A percentile compares a stretch with the other conserved stretches of the same genome.
phyloP scores from a whole-genome alignment of 2,888 invertebrate genomes.

The Calliphora vomitoria region DNA sequence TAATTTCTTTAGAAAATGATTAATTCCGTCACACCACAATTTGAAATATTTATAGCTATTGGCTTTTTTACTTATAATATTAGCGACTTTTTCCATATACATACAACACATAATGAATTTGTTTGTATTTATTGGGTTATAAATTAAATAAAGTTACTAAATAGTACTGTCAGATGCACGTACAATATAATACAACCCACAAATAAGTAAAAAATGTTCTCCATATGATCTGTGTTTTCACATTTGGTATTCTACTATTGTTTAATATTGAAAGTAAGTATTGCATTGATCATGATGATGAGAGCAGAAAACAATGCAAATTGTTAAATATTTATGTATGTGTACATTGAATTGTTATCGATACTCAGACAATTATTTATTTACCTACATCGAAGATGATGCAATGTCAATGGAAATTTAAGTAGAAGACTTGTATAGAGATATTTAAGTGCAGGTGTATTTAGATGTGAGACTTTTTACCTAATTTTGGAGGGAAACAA shows the following conservation, averaged over 20 bases:
- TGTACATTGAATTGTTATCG: background rate
- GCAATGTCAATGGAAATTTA: background rate
- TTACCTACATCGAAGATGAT: conserved; percentile 47
- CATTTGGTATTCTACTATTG: conserved; percentile 52
- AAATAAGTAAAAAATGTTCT: conserved; percentile 24
- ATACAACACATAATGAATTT: background rate
- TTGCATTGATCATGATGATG: conserved; percentile 33
- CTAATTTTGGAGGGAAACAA: background rate
- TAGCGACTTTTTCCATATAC: background rate
- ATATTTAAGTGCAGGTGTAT: background rate
- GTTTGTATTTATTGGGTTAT: conserved; percentile 14
- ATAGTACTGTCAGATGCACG: conserved; percentile 34
- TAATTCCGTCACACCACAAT: conserved; percentile 58
- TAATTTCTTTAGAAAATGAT: conserved; percentile 66
- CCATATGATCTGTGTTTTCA: conserved; percentile 47
- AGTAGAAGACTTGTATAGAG: background rate
- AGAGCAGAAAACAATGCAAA: conserved; percentile 52
- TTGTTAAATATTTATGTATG: background rate
- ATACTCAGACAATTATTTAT: conserved; percentile 4
- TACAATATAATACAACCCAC: background rate
- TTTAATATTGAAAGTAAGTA: conserved; percentile 50
- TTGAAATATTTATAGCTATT: conserved; percentile 58
- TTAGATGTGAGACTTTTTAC: background rate
- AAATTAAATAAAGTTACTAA: conserved; percentile 43
- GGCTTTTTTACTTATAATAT: conserved; percentile 50